These are phyloP conservation scores for Heliconius nattereri DNA, from an alignment of 1,140 invertebrate genomes.

Conservation along the genomic window DNA sequence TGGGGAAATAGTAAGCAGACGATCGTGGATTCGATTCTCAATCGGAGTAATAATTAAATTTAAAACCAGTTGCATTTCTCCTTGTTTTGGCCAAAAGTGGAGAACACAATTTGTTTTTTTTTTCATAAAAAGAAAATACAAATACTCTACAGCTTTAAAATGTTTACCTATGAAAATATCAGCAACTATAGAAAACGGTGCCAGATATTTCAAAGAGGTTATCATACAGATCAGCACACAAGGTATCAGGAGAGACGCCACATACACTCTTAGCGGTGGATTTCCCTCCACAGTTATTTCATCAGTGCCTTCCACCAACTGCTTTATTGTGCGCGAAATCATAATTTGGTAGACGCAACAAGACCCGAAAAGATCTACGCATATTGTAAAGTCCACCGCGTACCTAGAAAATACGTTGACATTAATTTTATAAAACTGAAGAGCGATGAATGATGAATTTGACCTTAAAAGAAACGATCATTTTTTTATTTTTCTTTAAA, in stretches of 20 bases:
- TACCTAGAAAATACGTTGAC: constrained; percentile 38
- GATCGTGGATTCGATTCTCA: too few relatives aligned
- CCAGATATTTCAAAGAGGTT: constrained; percentile 50
- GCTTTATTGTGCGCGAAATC: constrained; percentile 50
- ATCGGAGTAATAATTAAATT: too few relatives aligned
- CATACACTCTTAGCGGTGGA: constrained; percentile 41
- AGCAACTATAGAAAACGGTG: constrained; percentile 51
- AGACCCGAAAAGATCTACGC: constrained; percentile 47
- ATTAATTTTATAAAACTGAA: too few relatives aligned
- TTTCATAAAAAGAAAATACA: too few relatives aligned
- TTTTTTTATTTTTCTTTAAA: too few relatives aligned
- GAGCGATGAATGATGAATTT: too few relatives aligned
- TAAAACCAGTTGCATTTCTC: too few relatives aligned
- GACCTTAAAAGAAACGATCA: too few relatives aligned
- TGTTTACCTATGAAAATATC: constrained; percentile 49
- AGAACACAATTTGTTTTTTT: too few relatives aligned
- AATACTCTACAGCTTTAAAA: too few relatives aligned
- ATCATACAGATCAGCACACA: constrained; percentile 55
- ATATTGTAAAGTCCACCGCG: constrained; percentile 46
- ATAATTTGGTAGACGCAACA: constrained; percentile 57
- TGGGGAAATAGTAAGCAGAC: too few relatives aligned
- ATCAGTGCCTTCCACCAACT: constrained; percentile 44
- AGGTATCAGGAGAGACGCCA: constrained; percentile 45
- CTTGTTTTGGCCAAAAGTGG: too few relatives aligned
- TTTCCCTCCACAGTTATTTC: constrained; percentile 28